Evolutionary conservation across 2,797 vertebrate genomes (phyloP).

Genomic region (Pseudochaenichthys georgianus): DNA sequence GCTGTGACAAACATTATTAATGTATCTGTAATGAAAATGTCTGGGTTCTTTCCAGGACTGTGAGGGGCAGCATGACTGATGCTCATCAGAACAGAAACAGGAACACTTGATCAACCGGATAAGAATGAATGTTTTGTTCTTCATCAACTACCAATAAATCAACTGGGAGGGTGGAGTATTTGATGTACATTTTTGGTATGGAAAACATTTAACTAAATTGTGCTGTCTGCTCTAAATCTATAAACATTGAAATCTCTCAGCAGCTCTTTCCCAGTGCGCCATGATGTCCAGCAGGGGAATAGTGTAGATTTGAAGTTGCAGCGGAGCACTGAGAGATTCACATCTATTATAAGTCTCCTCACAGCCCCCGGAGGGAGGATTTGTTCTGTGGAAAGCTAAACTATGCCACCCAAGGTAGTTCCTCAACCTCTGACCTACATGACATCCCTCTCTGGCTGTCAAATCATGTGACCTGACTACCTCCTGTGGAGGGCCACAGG

Average conservation of each 20-base stretch:
- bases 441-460: conserved; percentile 67
- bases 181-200: neutral
- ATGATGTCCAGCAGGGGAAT: conserved; percentile 49
- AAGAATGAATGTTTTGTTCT: neutral
- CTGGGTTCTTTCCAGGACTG: neutral
- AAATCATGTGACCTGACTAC: conserved; percentile 53
- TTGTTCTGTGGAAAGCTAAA: conserved; percentile 63
- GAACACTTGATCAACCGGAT: neutral
- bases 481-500: no score
- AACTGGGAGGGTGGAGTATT: neutral
- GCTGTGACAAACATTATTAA: neutral
- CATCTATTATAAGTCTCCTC: conserved; percentile 68
- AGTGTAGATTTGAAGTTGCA: conserved; percentile 34
- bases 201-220: no score
- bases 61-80: neutral
- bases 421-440: conserved; percentile 72
- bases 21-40: neutral
- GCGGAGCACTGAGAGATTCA: conserved; percentile 56
- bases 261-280: conserved; percentile 47
- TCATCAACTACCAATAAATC: neutral
- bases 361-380: conserved; percentile 65
- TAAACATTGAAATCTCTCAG: conserved; percentile 31
- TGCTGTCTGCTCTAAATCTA: conserved; percentile 18
- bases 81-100: neutral
- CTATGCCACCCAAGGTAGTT: conserved; percentile 81